These are phyloP conservation scores for Uropsilus gracilis DNA, from an alignment of 2,113 vertebrate genomes.

Conservation along the genomic window DNA sequence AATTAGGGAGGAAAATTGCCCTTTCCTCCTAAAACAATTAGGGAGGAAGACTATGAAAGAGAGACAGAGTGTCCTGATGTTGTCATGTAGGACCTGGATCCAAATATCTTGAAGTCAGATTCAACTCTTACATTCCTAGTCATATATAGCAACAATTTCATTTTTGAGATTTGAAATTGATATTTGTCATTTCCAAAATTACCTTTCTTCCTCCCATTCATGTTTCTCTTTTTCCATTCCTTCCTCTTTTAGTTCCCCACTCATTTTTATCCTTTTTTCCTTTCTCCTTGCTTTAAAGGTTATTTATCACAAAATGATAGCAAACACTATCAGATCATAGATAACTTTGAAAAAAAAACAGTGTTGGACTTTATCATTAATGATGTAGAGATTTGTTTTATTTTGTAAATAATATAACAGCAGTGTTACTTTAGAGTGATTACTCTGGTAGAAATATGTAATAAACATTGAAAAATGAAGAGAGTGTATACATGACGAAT, in stretches of 20 bases:
- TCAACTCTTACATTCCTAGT: conserved; percentile 9
- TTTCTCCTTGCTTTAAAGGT: background rate
- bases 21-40: too few species aligned
- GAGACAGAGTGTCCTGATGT: conserved; percentile 30
- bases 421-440: background rate
- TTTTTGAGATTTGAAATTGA: conserved; percentile 30
- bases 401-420: background rate
- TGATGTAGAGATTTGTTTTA: background rate
- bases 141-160: conserved; percentile 38
- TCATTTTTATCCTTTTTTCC: background rate
- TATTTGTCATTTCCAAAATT: background rate
- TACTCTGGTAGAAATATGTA: background rate
- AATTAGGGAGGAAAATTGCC: conserved; percentile 2
- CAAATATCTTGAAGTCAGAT: conserved; percentile 34
- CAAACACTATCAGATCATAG: background rate
- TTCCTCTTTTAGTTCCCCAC: background rate
- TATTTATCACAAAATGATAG: background rate
- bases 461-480: background rate
- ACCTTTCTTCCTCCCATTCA: background rate
- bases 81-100: conserved; percentile 34
- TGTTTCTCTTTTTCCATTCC: background rate
- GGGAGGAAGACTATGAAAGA: background rate
- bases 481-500: background rate
- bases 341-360: conserved; percentile 16
- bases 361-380: background rate